Evolutionary conservation across 2,797 vertebrate genomes (phyloP).

Genomic region (Sebastes nivosus): DNA sequence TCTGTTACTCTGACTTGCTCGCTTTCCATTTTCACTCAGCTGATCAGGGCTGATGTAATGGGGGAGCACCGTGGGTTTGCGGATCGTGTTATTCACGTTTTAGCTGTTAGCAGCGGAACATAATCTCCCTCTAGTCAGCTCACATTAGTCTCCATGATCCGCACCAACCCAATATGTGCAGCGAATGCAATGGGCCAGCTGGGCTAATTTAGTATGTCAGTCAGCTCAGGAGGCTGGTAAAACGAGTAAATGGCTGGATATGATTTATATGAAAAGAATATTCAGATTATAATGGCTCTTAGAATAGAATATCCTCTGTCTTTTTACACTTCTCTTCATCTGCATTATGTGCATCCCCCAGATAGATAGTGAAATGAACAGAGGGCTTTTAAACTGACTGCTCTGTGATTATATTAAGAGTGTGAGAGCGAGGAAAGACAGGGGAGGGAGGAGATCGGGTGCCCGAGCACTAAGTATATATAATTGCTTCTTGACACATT

Average conservation of each 20-base stretch:
- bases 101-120: slow-evolving; percentile 79
- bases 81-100: slow-evolving; percentile 75
- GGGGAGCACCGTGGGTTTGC: slow-evolving; percentile 72
- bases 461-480: slow-evolving; percentile 84
- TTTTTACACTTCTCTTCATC: slow-evolving; percentile 73
- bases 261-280: slow-evolving; percentile 82
- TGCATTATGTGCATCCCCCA: slow-evolving; percentile 79
- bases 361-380: slow-evolving; percentile 81
- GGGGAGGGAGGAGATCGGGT: slow-evolving; percentile 73
- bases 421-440: slow-evolving; percentile 63
- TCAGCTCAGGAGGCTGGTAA: slow-evolving; percentile 78
- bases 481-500: slow-evolving; percentile 90
- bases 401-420: slow-evolving; percentile 86
- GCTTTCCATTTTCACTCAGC: slow-evolving; percentile 58
- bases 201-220: slow-evolving; percentile 82
- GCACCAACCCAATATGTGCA: slow-evolving; percentile 79
- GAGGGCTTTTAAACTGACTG: slow-evolving; percentile 81
- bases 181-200: slow-evolving; percentile 78
- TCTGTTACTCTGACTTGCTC: neutral
- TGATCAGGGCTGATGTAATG: slow-evolving; percentile 73
- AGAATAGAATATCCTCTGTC: slow-evolving; percentile 73
- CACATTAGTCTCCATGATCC: slow-evolving; percentile 82
- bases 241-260: slow-evolving; percentile 80
- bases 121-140: slow-evolving; percentile 83
- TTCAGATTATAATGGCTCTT: slow-evolving; percentile 76